Evolutionary conservation across 1,140 invertebrate species (phyloP), one percentile per base, ranked within the genome.

Genomic region (Lethocerus indicus): DNA sequence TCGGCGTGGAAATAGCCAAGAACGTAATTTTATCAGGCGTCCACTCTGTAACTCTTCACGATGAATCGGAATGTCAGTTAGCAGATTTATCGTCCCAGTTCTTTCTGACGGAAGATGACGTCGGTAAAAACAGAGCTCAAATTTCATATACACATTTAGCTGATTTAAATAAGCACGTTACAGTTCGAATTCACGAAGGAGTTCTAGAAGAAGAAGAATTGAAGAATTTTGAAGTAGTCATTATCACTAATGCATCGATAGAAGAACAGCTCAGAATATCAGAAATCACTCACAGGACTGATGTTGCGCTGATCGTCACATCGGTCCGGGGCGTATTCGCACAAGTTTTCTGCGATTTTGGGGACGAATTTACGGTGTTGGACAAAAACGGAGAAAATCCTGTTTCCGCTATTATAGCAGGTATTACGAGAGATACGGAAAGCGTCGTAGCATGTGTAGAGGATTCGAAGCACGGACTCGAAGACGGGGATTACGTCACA

Each of bases 1-100:
- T n/a, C n/a, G n/a, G n/a, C n/a, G n/a, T n/a, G 9, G 96, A 99
- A 72, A 76, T 98, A 50, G 93, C 95, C 1, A 99, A 99, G 69
- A 99, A 99, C 70, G 80, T 99, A 51, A 93, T 98, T 59, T 74
- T 99, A 44, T 88, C 85, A 59, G 95, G 95, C 54, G 94, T 98
- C 21, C 94, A 95, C 64, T 94, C 90, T 23, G 93, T 98, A 32
- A 95, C 92, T 36, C 70, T 99, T 53, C 92, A 97, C 65, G 95
- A 98, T 67, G 71, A 78, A 58, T 65, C 65, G 46, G 55, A 59
- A 51, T 77, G 76, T 55, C 65, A 67, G 18, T 64, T 78, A 13
- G 58, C 67, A 12, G 81, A 87, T 64, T 67, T 86, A 48, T 76
- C 80, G 1, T 83, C 82, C 51, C 83, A 97, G 68, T 98, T 95